Conservation (phyloP, 2,888 invertebrate species). For the Parelbella ahira region DNA sequence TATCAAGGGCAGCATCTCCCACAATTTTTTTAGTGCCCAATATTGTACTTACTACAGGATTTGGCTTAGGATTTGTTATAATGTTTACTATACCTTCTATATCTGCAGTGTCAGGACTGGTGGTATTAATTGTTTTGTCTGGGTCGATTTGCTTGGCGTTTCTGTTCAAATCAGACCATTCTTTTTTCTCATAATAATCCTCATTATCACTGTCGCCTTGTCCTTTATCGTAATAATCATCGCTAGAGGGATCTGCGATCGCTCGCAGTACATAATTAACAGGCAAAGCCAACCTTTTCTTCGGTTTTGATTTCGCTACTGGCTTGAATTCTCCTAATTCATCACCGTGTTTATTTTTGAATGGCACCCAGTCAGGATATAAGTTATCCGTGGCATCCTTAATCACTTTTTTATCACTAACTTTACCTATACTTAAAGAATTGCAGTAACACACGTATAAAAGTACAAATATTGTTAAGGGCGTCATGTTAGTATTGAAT, state of each 20-base stretch:
- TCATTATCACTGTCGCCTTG: constrained; percentile 55
- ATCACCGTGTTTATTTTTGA: constrained; percentile 65
- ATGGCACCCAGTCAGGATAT: constrained; percentile 74
- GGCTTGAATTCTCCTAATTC: constrained; percentile 61
- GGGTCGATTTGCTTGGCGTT: constrained; percentile 33
- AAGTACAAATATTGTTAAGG: constrained; percentile 31
- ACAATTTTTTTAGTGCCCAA: constrained; percentile 26
- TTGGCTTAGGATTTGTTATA: constrained; percentile 42
- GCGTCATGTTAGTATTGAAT: constrained; percentile 33
- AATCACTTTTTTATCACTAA: constrained; percentile 53
- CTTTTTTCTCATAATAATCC: constrained; percentile 65
- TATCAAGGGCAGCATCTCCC: constrained; percentile 13
- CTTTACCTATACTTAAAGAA: constrained; percentile 49
- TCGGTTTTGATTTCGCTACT: constrained; percentile 53
- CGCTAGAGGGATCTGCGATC: constrained; percentile 53
- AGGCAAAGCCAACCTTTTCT: constrained; percentile 64
- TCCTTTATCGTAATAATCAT: constrained; percentile 58
- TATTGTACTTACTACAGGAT: constrained; percentile 37
- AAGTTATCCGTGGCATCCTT: constrained; percentile 50
- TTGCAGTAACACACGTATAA: constrained; percentile 39
- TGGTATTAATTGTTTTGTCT: constrained; percentile 35
- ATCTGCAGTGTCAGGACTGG: constrained; percentile 39
- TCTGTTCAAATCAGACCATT: constrained; percentile 60
- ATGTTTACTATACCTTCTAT: constrained; percentile 64
- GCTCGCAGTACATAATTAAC: constrained; percentile 56